These are phyloP conservation scores for Solenopsis invicta DNA, from an alignment of 1,140 invertebrate genomes.

Conservation along the genomic window DNA sequence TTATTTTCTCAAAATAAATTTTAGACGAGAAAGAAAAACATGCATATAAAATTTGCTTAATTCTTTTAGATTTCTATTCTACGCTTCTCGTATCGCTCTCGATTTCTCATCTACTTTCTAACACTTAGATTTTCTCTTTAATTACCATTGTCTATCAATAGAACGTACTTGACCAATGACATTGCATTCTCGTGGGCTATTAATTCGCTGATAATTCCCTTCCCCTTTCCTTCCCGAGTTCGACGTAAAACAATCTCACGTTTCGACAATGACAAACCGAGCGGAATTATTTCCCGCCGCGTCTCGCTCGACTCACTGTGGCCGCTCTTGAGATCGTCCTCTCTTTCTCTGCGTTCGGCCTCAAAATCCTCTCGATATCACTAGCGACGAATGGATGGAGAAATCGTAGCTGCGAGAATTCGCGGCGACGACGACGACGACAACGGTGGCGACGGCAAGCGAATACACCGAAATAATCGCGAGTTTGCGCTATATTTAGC, in stretches of 20 bases:
- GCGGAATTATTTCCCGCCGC: slow-evolving; percentile 45
- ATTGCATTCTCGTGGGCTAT: slow-evolving; percentile 30
- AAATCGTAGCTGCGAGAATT: slow-evolving; percentile 59
- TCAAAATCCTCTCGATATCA: slow-evolving; percentile 51
- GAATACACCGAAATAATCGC: slow-evolving; percentile 59
- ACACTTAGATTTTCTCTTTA: not conserved
- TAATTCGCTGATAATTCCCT: slow-evolving; percentile 25
- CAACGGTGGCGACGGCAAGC: not conserved
- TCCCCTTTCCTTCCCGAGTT: not conserved
- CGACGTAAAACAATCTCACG: slow-evolving; percentile 9
- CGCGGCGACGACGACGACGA: not conserved
- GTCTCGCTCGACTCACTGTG: slow-evolving; percentile 36
- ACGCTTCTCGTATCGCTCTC: not conserved
- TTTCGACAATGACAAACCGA: slow-evolving; percentile 49
- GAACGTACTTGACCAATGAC: slow-evolving; percentile 26
- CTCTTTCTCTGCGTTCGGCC: slow-evolving; percentile 11
- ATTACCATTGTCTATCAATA: slow-evolving; percentile 1
- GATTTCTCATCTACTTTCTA: not conserved
- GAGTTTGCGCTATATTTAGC: slow-evolving; percentile 61
- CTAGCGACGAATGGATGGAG: slow-evolving; percentile 44
- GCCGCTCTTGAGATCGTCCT: slow-evolving; percentile 28
- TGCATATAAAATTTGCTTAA: not conserved
- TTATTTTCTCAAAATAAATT: not conserved
- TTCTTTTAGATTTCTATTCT: not conserved
- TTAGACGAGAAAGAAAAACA: not conserved